Percentiles rank a stretch among this genome's conserved stretches.
phyloP scores from a whole-genome alignment of 2,888 invertebrate genomes.

The Eugnorisma glareosa region DNA sequence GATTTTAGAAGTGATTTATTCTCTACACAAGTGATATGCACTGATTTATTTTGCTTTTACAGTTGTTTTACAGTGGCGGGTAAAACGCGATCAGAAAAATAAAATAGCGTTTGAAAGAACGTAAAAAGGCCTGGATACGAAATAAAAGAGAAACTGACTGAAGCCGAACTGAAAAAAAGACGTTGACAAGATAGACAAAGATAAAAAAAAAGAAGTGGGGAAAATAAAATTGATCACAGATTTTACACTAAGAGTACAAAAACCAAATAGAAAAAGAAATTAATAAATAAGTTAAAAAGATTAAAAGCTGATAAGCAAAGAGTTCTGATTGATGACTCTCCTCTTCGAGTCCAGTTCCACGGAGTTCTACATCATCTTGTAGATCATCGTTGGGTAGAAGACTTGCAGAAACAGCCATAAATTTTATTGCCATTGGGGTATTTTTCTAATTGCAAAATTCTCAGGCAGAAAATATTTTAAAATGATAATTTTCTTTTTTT shows the following conservation, averaged over 20 bases:
- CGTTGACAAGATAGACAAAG: not conserved
- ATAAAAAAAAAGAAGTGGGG: not conserved
- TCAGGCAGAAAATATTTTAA: too few species aligned
- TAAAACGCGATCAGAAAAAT: not conserved
- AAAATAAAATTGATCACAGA: not conserved
- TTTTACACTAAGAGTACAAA: not conserved
- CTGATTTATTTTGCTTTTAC: not conserved
- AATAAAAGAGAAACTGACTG: not conserved
- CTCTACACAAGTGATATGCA: too few species aligned
- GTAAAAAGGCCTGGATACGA: not conserved
- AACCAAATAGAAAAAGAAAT: not conserved
- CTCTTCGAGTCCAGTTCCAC: too few species aligned
- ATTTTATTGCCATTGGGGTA: too few species aligned
- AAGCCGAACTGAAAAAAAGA: not conserved
- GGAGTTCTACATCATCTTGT: not conserved
- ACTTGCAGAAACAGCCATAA: too few species aligned
- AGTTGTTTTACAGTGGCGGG: not conserved
- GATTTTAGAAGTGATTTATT: not conserved
- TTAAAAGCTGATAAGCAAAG: not conserved
- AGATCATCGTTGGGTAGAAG: not conserved
- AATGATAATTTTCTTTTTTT: too few species aligned
- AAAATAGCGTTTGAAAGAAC: not conserved
- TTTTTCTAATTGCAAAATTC: too few species aligned
- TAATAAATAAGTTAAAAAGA: too few species aligned
- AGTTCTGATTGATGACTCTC: not conserved